A percentile compares a stretch with the other conserved stretches of the same genome.
Evolutionary conservation across 2,113 vertebrate species (phyloP).

Genomic region (Chitala chitala): DNA sequence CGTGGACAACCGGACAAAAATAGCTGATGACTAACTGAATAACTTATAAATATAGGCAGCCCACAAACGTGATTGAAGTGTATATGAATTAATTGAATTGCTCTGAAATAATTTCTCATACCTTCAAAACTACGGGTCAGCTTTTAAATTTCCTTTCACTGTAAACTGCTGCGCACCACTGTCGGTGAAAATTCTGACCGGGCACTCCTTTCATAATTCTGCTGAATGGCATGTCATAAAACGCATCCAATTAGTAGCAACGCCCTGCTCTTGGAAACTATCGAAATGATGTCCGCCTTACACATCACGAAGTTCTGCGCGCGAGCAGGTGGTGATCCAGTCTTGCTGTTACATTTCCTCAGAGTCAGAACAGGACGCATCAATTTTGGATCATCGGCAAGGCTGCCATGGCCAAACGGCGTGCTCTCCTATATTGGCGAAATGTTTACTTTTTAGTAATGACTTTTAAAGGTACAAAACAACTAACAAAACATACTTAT

Average conservation of each 20-base stretch:
- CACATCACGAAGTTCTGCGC: neutral
- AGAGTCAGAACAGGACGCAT: neutral
- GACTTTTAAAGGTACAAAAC: too few relatives aligned
- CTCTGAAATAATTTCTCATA: neutral
- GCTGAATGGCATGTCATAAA: slow-evolving; percentile 11
- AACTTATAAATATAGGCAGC: neutral
- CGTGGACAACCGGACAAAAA: neutral
- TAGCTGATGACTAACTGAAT: neutral
- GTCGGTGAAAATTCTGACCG: neutral
- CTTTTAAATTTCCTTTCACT: neutral
- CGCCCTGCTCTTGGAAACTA: neutral
- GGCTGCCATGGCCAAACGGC: neutral
- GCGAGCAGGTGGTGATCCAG: slow-evolving; percentile 6
- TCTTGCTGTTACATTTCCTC: neutral
- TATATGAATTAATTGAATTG: too few relatives aligned
- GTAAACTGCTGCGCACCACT: neutral
- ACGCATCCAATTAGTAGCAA: slow-evolving; percentile 13
- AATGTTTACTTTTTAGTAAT: too few relatives aligned
- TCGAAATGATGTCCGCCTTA: slow-evolving; percentile 8
- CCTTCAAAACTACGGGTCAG: neutral
- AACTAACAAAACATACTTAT: too few relatives aligned
- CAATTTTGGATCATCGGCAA: neutral
- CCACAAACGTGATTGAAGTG: too few relatives aligned
- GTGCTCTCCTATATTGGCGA: neutral
- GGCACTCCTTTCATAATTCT: slow-evolving; percentile 2